Percentiles rank a stretch among this genome's conserved stretches.
These are phyloP conservation scores for Heloderma charlesbogerti DNA, from an alignment of 2,113 vertebrate genomes.

Conservation along the genomic window DNA sequence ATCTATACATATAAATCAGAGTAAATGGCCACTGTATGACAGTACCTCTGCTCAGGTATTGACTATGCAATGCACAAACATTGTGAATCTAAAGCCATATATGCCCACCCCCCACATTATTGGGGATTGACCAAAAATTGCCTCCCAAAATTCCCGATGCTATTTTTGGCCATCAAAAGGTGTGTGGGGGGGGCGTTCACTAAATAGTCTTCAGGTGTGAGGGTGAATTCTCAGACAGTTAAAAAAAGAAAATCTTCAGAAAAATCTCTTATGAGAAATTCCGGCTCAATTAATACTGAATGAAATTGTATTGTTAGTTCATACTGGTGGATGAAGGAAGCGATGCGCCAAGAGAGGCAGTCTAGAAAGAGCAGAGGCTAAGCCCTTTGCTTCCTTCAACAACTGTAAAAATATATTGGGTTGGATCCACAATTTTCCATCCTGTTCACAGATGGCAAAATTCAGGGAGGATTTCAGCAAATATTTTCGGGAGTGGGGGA, in stretches of 20 bases:
- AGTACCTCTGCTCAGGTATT: neutral
- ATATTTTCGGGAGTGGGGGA: too few species aligned
- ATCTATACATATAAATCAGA: too few species aligned
- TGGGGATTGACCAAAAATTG: too few species aligned
- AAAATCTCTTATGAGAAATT: neutral
- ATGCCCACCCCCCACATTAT: neutral
- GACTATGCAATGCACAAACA: neutral
- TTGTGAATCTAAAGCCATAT: neutral
- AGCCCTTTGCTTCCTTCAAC: neutral
- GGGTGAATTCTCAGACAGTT: neutral
- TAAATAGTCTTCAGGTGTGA: neutral
- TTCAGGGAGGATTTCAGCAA: neutral
- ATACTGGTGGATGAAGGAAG: neutral
- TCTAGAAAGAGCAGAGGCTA: too few species aligned
- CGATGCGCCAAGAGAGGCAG: neutral
- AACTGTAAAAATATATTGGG: too few species aligned
- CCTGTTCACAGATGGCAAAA: neutral
- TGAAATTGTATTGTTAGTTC: neutral
- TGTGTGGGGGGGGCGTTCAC: too few species aligned
- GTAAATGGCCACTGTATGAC: too few species aligned
- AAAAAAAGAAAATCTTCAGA: neutral
- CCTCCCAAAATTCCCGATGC: too few species aligned
- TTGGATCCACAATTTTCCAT: neutral
- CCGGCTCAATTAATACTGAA: neutral
- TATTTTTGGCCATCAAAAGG: too few species aligned